Evolutionary conservation across 2,888 invertebrate genomes (phyloP), one percentile per base, ranked within the genome.

Genomic region (Parnassius smintheus): DNA sequence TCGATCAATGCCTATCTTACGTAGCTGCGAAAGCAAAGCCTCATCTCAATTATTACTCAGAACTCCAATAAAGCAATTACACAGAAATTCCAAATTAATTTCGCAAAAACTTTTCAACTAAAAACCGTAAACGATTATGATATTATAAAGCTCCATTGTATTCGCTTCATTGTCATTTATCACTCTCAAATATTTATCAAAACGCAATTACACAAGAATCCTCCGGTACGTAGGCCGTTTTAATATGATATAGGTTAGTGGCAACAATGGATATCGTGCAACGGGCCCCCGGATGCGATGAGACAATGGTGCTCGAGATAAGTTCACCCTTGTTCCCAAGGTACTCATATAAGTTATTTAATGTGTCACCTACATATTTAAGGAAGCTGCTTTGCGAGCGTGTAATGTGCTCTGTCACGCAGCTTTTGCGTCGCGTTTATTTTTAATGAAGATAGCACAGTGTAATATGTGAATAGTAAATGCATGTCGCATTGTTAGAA

Each of bases 261-360:
- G 44, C 41, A 60, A 66, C 66, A 66, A 65, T 66, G 58, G 66
- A 42, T 58, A 53, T 53, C 54, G 57, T 49, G 62, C 48, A 48
- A 62, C 60, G 53, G 56, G 61, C 51, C 61, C 41, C 56, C 53
- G 53, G 63, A 44, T 56, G 49, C 53, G 53, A 56, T 54, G 49
- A 62, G 66, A 69, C 69, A 68, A 68, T 66, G 64, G 67, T 53
- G 44, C 62, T 49, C 58, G 56, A 64, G 56, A 65, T 65, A 61
- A 62, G 55, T 56, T 65, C 48, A 48, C 35, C 56, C 66, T 57
- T 62, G 64, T 72, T 73, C 72, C 66, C 72, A 71, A 64, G 68
- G 59, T 58, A 53, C 63, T 72, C 72, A 68, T 68, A 69, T 70
- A 72, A 72, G 57, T 62, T 52, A 59, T 56, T 59, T 59, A 50